These are phyloP conservation scores for Teinopalpus imperialis DNA, from an alignment of 2,888 invertebrate species.

Conservation along the genomic window DNA sequence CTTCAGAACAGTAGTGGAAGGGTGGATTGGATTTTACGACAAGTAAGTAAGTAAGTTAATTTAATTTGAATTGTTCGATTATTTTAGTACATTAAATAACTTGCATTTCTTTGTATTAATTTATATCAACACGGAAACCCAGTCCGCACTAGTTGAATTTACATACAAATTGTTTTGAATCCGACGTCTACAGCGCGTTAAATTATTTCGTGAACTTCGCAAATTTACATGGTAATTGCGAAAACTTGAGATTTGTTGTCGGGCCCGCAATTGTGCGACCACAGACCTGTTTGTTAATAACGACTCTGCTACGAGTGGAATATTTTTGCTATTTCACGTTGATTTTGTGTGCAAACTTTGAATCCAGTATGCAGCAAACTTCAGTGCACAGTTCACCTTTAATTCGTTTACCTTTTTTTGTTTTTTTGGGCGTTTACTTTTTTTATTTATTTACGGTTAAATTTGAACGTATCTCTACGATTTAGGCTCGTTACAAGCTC, in stretches of 20 bases:
- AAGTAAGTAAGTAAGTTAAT: no score
- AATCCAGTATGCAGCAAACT: background rate
- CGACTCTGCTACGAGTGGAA: slow-evolving; percentile 56
- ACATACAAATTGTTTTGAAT: slow-evolving; percentile 81
- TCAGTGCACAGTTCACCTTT: no score
- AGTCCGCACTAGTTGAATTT: slow-evolving; percentile 74
- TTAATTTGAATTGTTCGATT: no score
- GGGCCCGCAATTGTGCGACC: slow-evolving; percentile 72
- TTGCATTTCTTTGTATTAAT: slow-evolving; percentile 25
- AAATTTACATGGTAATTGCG: slow-evolving; percentile 81
- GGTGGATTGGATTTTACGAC: no score
- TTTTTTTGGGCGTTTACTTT: no score
- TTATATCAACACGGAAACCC: slow-evolving; percentile 36
- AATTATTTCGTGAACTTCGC: slow-evolving; percentile 80
- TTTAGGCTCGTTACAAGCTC: no score
- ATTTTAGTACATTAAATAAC: slow-evolving; percentile 29
- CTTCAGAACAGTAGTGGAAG: no score
- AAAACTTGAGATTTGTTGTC: slow-evolving; percentile 80
- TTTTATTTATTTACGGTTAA: no score
- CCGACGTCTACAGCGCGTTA: slow-evolving; percentile 73
- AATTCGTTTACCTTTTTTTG: no score
- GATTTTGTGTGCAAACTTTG: background rate
- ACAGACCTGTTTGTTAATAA: slow-evolving; percentile 62
- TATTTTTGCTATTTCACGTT: slow-evolving; percentile 37
- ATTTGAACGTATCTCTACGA: no score